Evolutionary conservation across 2,888 invertebrate genomes (phyloP).

Genomic region (Phalangium opilio): DNA sequence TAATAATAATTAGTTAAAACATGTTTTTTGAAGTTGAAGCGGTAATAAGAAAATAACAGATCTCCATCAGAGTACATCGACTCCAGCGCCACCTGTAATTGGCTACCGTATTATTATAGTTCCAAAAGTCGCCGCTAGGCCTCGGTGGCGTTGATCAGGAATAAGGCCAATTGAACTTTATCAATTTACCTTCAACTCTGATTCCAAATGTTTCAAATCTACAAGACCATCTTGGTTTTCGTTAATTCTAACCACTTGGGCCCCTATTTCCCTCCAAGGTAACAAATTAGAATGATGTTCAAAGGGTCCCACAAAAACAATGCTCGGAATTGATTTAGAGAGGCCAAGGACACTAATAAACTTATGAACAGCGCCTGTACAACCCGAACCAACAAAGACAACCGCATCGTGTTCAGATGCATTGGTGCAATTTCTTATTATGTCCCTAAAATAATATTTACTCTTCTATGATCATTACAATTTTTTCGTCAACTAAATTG

Average conservation of each 20-base stretch:
- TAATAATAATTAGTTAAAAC: too few relatives aligned
- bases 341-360: conserved; percentile 55
- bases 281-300: conserved; percentile 60
- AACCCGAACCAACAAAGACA: conserved; percentile 56
- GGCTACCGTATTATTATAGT: too few relatives aligned
- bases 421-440: conserved; percentile 59
- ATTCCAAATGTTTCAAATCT: conserved; percentile 58
- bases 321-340: conserved; percentile 35
- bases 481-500: too few relatives aligned
- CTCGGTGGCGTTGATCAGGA: too few relatives aligned
- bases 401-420: conserved; percentile 65
- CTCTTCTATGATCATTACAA: too few relatives aligned
- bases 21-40: too few relatives aligned
- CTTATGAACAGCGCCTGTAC: conserved; percentile 57
- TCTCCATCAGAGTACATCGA: too few relatives aligned
- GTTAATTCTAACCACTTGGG: conserved; percentile 59
- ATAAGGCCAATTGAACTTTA: too few relatives aligned
- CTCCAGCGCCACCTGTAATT: too few relatives aligned
- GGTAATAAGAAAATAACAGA: too few relatives aligned
- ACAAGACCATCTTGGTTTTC: conserved; percentile 64
- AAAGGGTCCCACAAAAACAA: conserved; percentile 62
- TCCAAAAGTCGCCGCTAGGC: too few relatives aligned
- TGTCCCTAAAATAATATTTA: conserved; percentile 40
- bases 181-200: conserved; percentile 42
- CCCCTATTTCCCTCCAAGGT: conserved; percentile 65